A percentile compares a stretch with the other conserved stretches of the same genome.
Evolutionary conservation across 1,140 invertebrate genomes (phyloP).

Genomic region (Aphaenogaster floridana): DNA sequence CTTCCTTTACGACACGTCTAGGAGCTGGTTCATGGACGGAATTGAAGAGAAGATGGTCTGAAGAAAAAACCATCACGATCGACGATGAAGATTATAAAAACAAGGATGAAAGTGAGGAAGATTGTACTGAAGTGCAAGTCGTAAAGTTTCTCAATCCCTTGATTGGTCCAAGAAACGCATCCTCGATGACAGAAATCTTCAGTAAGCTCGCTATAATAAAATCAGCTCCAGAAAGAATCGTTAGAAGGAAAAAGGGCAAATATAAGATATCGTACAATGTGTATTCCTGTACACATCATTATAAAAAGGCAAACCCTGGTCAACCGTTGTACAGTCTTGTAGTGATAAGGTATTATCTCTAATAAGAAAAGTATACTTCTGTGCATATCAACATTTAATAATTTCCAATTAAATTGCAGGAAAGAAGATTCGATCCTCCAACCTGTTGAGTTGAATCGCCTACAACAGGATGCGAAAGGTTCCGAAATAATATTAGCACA

Average conservation of each 20-base stretch:
- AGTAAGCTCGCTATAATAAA: constrained; percentile 84
- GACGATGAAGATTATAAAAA: constrained; percentile 80
- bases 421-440: constrained; percentile 73
- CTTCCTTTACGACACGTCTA: constrained; percentile 78
- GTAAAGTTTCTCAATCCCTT: constrained; percentile 79
- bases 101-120: constrained; percentile 57
- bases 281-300: constrained; percentile 79
- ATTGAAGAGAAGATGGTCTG: constrained; percentile 83
- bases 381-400: neutral
- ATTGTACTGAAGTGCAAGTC: constrained; percentile 81
- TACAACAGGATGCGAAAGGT: constrained; percentile 78
- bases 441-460: constrained; percentile 79
- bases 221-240: constrained; percentile 78
- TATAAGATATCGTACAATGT: constrained; percentile 84
- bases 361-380: neutral
- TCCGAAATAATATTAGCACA: constrained; percentile 78
- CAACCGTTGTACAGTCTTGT: constrained; percentile 81
- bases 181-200: constrained; percentile 80
- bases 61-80: constrained; percentile 85
- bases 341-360: constrained; percentile 79
- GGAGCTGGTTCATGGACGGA: constrained; percentile 82
- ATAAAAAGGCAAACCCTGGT: constrained; percentile 82
- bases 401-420: constrained; percentile 68
- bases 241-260: constrained; percentile 80
- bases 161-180: constrained; percentile 73